Base-by-base conservation (phyloP, 2,113 vertebrate genomes). In the Oncorhynchus mykiss region DNA sequence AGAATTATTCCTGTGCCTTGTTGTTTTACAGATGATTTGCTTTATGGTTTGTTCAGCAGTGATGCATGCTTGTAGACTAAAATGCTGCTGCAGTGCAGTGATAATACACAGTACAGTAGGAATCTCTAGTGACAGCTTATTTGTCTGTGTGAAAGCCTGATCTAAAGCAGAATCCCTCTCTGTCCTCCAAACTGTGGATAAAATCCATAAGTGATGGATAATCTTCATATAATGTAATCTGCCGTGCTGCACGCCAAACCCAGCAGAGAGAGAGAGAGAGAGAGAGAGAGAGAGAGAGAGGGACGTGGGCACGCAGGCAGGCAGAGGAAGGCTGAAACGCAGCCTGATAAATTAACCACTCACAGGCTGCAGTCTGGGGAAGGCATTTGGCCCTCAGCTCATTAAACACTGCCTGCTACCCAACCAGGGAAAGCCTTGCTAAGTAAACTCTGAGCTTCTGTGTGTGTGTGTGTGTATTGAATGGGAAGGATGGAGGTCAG, bases 321-420 rank as follows among this genome's bases (percentile, higher is more conserved):
- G 24, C 65, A 27, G 59, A 62, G 54, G 49, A 25, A 24, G 71
- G 72, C 60, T 39, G 75, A 64, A 78, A 76, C 79, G 78, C 80
- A 76, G 79, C 82, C 83, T 89, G 89, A 92, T 91, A 92, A 88
- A 93, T 92, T 92, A 91, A 89, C 80, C 75, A 78, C 86, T 90
- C 82, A 67, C 66, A 69, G 75, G 77, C 88, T 83, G 78, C 84
- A 75, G 85, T 84, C 83, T 78, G 74, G 85, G 83, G 84, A 87
- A 85, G 73, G 84, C 81, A 83, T 84, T 81, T 76, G 84, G 85
- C 82, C 88, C 84, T 69, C 0, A 78, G 87, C 88, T 91, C 88
- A 91, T 93, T 93, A 93, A 90, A 81, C 64, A 75, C 77, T 27
- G 78, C 77, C 73, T 78, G 51, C 74, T 77, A 65, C 65, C 80